Percentiles rank a stretch among this genome's conserved stretches.
These are phyloP conservation scores for Penaeus chinensis DNA, from an alignment of 1,140 invertebrate genomes.

Conservation along the genomic window DNA sequence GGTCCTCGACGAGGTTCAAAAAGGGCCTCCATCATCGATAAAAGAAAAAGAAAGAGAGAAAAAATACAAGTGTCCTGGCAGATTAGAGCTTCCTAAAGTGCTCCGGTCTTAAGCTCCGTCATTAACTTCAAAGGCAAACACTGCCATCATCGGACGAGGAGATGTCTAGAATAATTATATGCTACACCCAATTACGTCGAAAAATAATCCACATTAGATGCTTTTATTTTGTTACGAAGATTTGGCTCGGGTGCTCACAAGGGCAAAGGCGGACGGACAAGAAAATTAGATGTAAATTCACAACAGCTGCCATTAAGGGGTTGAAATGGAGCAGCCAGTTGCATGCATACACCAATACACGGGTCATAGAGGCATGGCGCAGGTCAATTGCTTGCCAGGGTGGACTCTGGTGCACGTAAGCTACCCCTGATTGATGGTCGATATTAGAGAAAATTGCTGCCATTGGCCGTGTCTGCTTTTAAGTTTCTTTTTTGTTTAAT, in stretches of 20 bases:
- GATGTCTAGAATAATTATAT: too few relatives aligned
- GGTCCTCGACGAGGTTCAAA: too few relatives aligned
- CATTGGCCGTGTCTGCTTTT: neutral
- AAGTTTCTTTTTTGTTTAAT: constrained; percentile 3
- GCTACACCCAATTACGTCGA: too few relatives aligned
- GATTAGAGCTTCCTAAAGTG: too few relatives aligned
- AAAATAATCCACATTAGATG: too few relatives aligned
- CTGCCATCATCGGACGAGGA: too few relatives aligned
- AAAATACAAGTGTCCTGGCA: too few relatives aligned
- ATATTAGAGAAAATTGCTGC: constrained; percentile 14
- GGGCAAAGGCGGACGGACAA: constrained; percentile 31
- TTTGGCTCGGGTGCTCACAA: neutral
- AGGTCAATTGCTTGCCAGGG: constrained; percentile 47
- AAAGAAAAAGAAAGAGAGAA: too few relatives aligned
- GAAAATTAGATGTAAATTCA: constrained; percentile 57
- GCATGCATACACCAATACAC: constrained; percentile 29
- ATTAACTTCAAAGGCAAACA: too few relatives aligned
- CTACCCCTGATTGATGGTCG: constrained; percentile 14
- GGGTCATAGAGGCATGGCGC: neutral
- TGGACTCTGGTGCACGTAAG: neutral
- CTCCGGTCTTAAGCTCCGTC: too few relatives aligned
- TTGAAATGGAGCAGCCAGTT: constrained; percentile 35
- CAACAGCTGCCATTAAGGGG: constrained; percentile 41
- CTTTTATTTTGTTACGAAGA: neutral
- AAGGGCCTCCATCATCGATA: too few relatives aligned